These are phyloP conservation scores for Tachysurus fulvidraco DNA, from an alignment of 2,113 vertebrate genomes.

Conservation along the genomic window DNA sequence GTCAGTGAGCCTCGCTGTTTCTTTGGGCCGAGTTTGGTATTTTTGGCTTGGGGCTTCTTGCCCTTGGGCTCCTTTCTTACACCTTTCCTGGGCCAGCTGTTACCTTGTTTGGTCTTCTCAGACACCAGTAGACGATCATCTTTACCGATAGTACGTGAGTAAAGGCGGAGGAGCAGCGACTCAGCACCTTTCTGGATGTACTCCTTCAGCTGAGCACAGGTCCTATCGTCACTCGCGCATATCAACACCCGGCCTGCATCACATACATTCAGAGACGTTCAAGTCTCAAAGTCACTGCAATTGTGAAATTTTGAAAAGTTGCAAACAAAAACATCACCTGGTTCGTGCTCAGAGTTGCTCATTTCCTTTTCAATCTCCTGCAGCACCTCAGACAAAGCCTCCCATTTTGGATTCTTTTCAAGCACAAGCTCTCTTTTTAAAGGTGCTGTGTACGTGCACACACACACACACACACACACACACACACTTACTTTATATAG, in stretches of 20 bases:
- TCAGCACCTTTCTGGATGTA: conserved; percentile 79
- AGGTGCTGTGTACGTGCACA: conserved; percentile 55
- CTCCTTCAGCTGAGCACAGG: conserved; percentile 92
- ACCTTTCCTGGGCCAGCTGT: conserved; percentile 53
- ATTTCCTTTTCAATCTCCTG: conserved; percentile 94
- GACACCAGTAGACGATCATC: conserved; percentile 64
- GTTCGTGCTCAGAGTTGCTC: conserved; percentile 77
- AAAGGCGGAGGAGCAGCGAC: conserved; percentile 81
- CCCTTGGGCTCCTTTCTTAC: conserved; percentile 62
- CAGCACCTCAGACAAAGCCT: conserved; percentile 87
- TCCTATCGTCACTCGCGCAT: conserved; percentile 93
- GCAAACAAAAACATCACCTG: conserved; percentile 68
- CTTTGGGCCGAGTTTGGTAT: conserved; percentile 59
- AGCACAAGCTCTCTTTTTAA: conserved; percentile 85
- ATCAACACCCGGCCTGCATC: conserved; percentile 86
- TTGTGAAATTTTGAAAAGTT: background rate
- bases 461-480: conserved; percentile 51
- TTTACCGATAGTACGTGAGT: conserved; percentile 82
- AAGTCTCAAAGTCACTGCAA: background rate
- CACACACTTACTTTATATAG: conserved; percentile 30
- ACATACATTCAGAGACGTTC: background rate
- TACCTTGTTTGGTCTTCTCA: conserved; percentile 62
- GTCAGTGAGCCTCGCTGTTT: conserved; percentile 74
- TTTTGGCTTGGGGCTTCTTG: conserved; percentile 66
- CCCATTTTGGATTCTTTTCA: conserved; percentile 95